phyloP scores from a whole-genome alignment of 1,140 invertebrate genomes.

The Penaeus chinensis region DNA sequence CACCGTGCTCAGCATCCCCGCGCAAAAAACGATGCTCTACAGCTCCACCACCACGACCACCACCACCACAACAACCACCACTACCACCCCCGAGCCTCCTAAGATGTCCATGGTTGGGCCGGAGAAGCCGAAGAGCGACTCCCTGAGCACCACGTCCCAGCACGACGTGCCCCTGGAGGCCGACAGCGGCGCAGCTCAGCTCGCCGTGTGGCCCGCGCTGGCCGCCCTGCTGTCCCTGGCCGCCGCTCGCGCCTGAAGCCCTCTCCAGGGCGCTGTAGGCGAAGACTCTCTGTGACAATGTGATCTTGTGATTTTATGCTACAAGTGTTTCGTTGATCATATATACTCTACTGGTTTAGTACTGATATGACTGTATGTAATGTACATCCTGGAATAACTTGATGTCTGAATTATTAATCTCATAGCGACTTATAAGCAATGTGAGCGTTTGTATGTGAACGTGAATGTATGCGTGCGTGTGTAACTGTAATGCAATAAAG shows the following conservation, averaged over 20 bases:
- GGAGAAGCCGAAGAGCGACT: slow-evolving; percentile 59
- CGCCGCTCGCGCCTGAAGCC: no score
- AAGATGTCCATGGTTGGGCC: slow-evolving; percentile 49
- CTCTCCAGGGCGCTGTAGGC: neutral
- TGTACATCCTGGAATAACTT: neutral
- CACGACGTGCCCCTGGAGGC: slow-evolving; percentile 32
- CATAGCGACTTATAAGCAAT: neutral
- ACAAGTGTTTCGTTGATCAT: no score
- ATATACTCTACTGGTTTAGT: no score
- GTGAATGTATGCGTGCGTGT: neutral
- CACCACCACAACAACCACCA: slow-evolving; percentile 62
- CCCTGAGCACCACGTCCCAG: slow-evolving; percentile 49
- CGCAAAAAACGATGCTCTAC: slow-evolving; percentile 51
- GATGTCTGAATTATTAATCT: neutral
- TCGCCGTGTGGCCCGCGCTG: neutral
- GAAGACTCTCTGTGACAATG: neutral
- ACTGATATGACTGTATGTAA: neutral
- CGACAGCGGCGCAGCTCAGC: neutral
- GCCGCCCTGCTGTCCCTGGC: no score
- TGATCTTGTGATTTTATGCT: no score
- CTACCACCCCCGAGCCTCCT: slow-evolving; percentile 58
- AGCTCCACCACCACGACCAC: slow-evolving; percentile 63
- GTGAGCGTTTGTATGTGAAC: neutral
- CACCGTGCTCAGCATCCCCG: slow-evolving; percentile 57
- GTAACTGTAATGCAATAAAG: neutral